Base-by-base conservation (phyloP, 2,888 invertebrate species). In the Lasioglossum lativentre region DNA sequence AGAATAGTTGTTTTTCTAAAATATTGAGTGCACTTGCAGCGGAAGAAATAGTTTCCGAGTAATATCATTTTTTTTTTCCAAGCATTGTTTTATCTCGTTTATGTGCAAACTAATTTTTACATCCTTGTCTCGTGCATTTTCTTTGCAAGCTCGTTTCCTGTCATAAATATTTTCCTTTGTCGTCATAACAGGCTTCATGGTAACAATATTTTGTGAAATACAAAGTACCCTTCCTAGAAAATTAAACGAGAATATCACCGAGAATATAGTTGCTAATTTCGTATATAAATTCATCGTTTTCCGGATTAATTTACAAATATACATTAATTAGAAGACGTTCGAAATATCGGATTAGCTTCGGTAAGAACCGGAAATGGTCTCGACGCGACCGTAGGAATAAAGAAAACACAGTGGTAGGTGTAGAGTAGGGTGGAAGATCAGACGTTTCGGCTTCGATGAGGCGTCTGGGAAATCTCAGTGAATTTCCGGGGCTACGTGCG, bases 381-480 rank as follows among this genome's bases (percentile, higher is more conserved):
- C 79, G 70, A 42, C n/a, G 45, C 38, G 76, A 34, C 63, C 45
- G 38, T 16, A 45, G 59, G 78, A 75, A 84, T 76, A 80, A 84
- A 81, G 70, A 66, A 66, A 68, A 78, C 45, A 68, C 10, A 8
- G 19, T 23, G 10, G 68, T 34, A 19, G 23, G 38, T 14, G 38
- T 14, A 23, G 45, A 19, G 19, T 4, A 56, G 70, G 38, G 0
- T n/a, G 14, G n/a, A 71, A 74, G 78, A 74, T 79, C 72, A 52
- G 71, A 40, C 71, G 59, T 77, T 59, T 76, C 47, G 40, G 10
- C 80, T 72, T 83, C 85, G 82, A 88, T 45, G 85, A 80, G 83
- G 75, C 85, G 75, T 80, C 77, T 85, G 88, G 83, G 83, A 85
- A 88, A 88, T 88, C 88, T 88, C 83, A 66, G 71, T 19, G 85